Conservation (phyloP, 2,797 vertebrate genomes). For the Lepidocolaptes lacrymiger region DNA sequence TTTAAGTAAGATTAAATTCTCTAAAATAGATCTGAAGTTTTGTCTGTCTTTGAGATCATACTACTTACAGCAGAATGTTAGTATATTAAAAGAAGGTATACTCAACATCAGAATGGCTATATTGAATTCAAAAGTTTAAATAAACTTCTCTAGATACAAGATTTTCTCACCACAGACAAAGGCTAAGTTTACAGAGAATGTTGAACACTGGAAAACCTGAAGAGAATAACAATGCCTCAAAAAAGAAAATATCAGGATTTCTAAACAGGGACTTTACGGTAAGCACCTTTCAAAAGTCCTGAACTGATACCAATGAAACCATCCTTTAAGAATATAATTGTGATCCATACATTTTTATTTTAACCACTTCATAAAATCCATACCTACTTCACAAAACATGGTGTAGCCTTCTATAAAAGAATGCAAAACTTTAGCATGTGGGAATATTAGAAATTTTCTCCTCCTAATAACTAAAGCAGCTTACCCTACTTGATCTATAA, state of each 20-base stretch:
- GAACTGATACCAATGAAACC: neutral
- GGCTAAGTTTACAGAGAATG: neutral
- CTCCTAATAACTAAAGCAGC: neutral
- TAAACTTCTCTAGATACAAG: neutral
- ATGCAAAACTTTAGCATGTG: neutral
- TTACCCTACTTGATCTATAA: neutral
- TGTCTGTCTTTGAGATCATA: neutral
- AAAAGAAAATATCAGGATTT: neutral
- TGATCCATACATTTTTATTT: neutral
- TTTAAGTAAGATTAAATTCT: neutral
- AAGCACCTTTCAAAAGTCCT: neutral
- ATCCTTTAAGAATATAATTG: neutral
- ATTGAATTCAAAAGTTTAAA: neutral
- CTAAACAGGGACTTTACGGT: neutral
- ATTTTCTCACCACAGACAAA: neutral
- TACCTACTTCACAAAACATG: neutral
- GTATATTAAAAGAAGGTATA: neutral
- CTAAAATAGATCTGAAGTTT: neutral
- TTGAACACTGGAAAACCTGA: neutral
- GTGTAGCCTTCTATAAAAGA: neutral
- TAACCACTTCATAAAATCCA: neutral
- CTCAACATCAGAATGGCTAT: neutral
- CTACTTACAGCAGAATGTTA: neutral
- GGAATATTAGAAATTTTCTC: neutral
- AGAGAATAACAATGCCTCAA: neutral